A percentile compares a stretch with the other conserved stretches of the same genome.
Conservation (phyloP, 1,140 invertebrate species). For the Drosophila ambigua region DNA sequence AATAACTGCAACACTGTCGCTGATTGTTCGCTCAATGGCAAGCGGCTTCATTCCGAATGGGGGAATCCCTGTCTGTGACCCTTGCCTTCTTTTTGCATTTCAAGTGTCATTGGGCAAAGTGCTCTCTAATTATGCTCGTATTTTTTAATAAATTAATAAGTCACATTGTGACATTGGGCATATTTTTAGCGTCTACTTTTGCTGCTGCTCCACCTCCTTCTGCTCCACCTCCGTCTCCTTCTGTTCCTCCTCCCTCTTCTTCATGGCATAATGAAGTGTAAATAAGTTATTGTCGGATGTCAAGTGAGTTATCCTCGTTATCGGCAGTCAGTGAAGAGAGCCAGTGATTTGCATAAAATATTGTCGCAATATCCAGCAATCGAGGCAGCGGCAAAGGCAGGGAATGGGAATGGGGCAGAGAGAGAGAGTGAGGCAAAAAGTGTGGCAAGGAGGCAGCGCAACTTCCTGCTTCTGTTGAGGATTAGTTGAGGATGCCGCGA, state of each 20-base stretch:
- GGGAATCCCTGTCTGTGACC: neutral
- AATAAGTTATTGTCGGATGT: constrained; percentile 82
- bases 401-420: neutral
- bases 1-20: constrained; percentile 81
- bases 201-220: constrained; percentile 19
- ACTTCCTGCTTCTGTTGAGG: constrained; percentile 1
- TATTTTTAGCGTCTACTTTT: constrained; percentile 38
- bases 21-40: constrained; percentile 74
- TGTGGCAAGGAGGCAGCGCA: too few species aligned
- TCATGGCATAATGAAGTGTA: constrained; percentile 76
- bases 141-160: constrained; percentile 82
- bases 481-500: constrained; percentile 11
- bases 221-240: neutral
- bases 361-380: constrained; percentile 49
- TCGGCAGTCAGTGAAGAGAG: constrained; percentile 30
- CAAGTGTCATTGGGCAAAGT: constrained; percentile 80
- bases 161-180: constrained; percentile 69
- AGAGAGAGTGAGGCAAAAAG: neutral
- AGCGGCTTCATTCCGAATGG: constrained; percentile 24
- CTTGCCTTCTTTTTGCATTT: constrained; percentile 62
- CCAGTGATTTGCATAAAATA: constrained; percentile 79
- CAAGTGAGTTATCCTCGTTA: constrained; percentile 80
- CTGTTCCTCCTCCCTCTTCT: neutral
- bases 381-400: too few species aligned
- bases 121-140: constrained; percentile 81